Conservation (phyloP, 1,140 invertebrate genomes). For the Drosophila kanapiae region DNA sequence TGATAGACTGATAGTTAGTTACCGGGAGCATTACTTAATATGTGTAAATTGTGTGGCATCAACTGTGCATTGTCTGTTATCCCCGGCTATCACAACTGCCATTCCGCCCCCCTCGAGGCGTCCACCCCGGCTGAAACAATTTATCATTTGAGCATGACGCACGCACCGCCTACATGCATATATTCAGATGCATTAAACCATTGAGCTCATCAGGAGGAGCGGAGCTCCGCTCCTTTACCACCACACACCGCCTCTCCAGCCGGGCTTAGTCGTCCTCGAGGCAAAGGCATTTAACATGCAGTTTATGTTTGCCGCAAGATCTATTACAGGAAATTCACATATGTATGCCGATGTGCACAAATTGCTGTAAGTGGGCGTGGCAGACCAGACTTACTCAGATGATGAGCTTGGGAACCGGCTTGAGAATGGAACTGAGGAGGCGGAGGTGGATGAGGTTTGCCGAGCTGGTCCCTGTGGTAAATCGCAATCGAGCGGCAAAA, state of each 20-base stretch:
- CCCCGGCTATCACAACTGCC: constrained; percentile 62
- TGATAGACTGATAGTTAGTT: constrained; percentile 71
- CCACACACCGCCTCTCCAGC: constrained; percentile 4
- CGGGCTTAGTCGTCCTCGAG: constrained; percentile 50
- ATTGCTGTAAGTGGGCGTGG: constrained; percentile 64
- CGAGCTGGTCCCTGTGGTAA: constrained; percentile 59
- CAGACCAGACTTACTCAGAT: constrained; percentile 30
- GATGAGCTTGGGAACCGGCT: constrained; percentile 24
- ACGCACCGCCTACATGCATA: constrained; percentile 59
- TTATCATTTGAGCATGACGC: constrained; percentile 82
- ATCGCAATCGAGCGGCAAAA: constrained; percentile 77
- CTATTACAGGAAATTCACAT: constrained; percentile 80
- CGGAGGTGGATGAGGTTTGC: constrained; percentile 7
- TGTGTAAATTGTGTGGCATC: constrained; percentile 83
- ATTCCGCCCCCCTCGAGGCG: constrained; percentile 7
- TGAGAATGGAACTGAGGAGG: background rate
- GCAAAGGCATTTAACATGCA: constrained; percentile 82
- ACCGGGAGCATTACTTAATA: constrained; percentile 80
- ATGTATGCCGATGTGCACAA: constrained; percentile 67
- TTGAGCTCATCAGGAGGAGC: constrained; percentile 57
- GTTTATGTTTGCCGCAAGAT: constrained; percentile 83
- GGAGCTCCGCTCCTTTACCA: background rate
- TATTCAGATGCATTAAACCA: constrained; percentile 58
- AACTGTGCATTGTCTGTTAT: constrained; percentile 81
- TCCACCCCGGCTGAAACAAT: constrained; percentile 55